Base-by-base conservation (phyloP, 1,140 invertebrate species). In the Hormaphis cornu region DNA sequence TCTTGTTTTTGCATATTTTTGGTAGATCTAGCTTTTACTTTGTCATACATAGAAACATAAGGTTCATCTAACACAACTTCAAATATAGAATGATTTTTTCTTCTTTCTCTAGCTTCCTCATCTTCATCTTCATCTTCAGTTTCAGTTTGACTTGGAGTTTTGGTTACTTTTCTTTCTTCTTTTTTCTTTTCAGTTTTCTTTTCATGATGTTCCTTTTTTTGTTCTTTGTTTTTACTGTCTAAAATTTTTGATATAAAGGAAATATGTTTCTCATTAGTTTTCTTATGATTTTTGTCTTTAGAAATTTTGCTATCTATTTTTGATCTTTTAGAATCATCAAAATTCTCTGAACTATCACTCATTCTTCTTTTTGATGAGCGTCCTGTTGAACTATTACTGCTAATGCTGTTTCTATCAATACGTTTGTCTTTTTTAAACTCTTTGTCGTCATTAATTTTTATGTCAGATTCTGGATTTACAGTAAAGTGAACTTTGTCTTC, bases 31-130 rank as follows among this genome's bases (percentile, higher is more conserved):
- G 93, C 90, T 80, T 98, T 98, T 0, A 98, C 93, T 80, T 97
- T 97, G 77, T 97, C 95, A 78, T 98, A 98, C 95, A 98, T 98
- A 35, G 94, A 97, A 70, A 95, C 92, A 76, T 95, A 96, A 3
- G 90, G 90, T 71, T 89, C 91, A 74, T 94, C 91, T 74, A 92
- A 89, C 24, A 91, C 84, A 70, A 93, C 91, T 76, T 93, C 90
- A 78, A 93, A 94, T 73, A 92, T 93, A n/a, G 91, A 93, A 80
- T 91, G 89, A 76, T 92, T 91, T 76, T 91, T 75, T 22, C 75
- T 71, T 74, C 75, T 73, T 35, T 42, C 40, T 48, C 48, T 87
- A 50, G 85, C 85, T 73, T 85, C 84, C 72, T 86, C 85, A 76
- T 88, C 88, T 74, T 89, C 88, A n/a, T 66, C 61, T 3, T 66